These are phyloP conservation scores for Listronotus bonariensis DNA, from an alignment of 1,140 invertebrate genomes.

Conservation along the genomic window DNA sequence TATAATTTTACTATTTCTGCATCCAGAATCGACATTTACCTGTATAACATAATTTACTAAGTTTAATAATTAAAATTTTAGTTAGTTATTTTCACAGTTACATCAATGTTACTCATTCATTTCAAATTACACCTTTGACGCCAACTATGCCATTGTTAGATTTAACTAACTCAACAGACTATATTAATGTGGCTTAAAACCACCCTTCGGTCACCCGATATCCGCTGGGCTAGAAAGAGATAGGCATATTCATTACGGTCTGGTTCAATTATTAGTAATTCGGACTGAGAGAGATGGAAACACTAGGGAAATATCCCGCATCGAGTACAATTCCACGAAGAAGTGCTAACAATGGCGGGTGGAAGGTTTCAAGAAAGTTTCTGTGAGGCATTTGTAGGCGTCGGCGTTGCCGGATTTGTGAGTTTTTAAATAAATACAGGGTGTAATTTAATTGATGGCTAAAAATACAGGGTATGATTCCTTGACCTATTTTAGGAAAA, in stretches of 20 bases:
- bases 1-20: too few species aligned
- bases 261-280: neutral
- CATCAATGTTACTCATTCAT: too few species aligned
- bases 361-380: slow-evolving; percentile 29
- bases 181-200: slow-evolving; percentile 37
- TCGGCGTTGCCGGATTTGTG: slow-evolving; percentile 14
- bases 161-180: slow-evolving; percentile 23
- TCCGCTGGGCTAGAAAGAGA: slow-evolving; percentile 26
- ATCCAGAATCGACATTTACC: too few species aligned
- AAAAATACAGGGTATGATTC: too few species aligned
- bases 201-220: slow-evolving; percentile 34
- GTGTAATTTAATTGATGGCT: too few species aligned
- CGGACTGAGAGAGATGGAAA: slow-evolving; percentile 14
- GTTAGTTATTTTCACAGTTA: too few species aligned
- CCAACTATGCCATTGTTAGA: slow-evolving; percentile 22
- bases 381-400: neutral
- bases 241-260: slow-evolving; percentile 2
- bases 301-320: slow-evolving; percentile 27
- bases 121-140: too few species aligned
- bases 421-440: slow-evolving; percentile 2
- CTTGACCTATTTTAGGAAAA: too few species aligned
- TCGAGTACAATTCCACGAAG: slow-evolving; percentile 30
- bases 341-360: slow-evolving; percentile 34
- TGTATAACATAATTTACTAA: too few species aligned
- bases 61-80: too few species aligned